Evolutionary conservation across 2,113 vertebrate species (phyloP).

Genomic region (Tauraco erythrolophus): DNA sequence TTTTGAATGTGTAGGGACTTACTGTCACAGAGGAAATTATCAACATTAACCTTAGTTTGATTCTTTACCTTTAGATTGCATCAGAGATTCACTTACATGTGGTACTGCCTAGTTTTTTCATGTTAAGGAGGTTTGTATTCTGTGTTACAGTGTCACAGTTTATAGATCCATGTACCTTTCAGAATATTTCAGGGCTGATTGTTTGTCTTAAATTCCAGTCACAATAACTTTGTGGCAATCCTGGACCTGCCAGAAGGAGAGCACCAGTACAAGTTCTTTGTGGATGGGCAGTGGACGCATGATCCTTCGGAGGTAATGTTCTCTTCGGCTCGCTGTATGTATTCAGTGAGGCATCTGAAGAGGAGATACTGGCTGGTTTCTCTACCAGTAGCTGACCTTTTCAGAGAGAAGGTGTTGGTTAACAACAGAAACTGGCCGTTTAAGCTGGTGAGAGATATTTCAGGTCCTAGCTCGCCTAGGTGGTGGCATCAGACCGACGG

Average conservation of each 20-base stretch:
- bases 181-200: background rate
- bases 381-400: background rate
- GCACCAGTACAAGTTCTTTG: conserved; percentile 97
- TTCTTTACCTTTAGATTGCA: background rate
- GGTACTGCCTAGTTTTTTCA: background rate
- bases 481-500: background rate
- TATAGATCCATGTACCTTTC: background rate
- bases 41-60: background rate
- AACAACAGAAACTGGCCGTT: background rate
- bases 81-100: background rate
- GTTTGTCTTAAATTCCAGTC: conserved; percentile 77
- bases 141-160: background rate
- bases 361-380: background rate
- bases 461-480: background rate
- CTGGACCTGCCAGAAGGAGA: conserved; percentile 96
- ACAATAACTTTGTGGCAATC: conserved; percentile 95
- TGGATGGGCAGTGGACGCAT: conserved; percentile 96
- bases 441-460: background rate
- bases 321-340: background rate
- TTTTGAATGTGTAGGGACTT: background rate
- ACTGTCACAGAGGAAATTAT: background rate
- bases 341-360: background rate
- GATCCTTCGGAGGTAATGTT: conserved; percentile 89
- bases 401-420: background rate
- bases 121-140: background rate